phyloP scores from a whole-genome alignment of 2,113 vertebrate species.

The Plectropomus leopardus region DNA sequence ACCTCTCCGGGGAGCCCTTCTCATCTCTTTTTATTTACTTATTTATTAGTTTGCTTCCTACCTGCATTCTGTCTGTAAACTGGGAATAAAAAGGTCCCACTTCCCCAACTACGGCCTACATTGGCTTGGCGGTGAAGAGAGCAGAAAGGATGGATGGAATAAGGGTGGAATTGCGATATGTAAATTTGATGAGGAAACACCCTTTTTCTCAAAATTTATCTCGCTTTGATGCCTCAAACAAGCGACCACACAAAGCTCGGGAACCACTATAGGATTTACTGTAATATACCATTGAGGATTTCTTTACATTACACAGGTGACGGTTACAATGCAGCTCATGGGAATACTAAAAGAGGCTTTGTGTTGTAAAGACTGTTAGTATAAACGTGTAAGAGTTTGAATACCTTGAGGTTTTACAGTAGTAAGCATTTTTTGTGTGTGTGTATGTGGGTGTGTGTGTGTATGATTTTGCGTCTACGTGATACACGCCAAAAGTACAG shows the following conservation, averaged over 20 bases:
- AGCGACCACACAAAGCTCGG: slow-evolving; percentile 56
- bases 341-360: slow-evolving; percentile 70
- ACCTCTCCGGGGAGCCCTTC: slow-evolving; percentile 58
- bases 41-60: slow-evolving; percentile 69
- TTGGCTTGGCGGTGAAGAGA: slow-evolving; percentile 27
- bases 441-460: slow-evolving; percentile 27
- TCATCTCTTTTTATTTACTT: slow-evolving; percentile 75
- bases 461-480: slow-evolving; percentile 48
- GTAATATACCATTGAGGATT: slow-evolving; percentile 65
- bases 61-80: slow-evolving; percentile 48
- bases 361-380: slow-evolving; percentile 56
- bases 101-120: slow-evolving; percentile 34
- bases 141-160: slow-evolving; percentile 48
- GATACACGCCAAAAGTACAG: slow-evolving; percentile 52
- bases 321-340: slow-evolving; percentile 55
- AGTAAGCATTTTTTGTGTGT: slow-evolving; percentile 68
- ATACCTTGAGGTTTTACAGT: slow-evolving; percentile 65
- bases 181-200: slow-evolving; percentile 79
- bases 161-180: slow-evolving; percentile 65
- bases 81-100: slow-evolving; percentile 69
- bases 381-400: slow-evolving; percentile 55
- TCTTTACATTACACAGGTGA: slow-evolving; percentile 68
- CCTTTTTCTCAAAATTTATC: slow-evolving; percentile 51
- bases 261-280: slow-evolving; percentile 59
- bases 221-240: slow-evolving; percentile 60